Percentiles rank a stretch among this genome's conserved stretches.
Conservation (phyloP, 2,888 invertebrate species). For the Standfussiana lucernea region DNA sequence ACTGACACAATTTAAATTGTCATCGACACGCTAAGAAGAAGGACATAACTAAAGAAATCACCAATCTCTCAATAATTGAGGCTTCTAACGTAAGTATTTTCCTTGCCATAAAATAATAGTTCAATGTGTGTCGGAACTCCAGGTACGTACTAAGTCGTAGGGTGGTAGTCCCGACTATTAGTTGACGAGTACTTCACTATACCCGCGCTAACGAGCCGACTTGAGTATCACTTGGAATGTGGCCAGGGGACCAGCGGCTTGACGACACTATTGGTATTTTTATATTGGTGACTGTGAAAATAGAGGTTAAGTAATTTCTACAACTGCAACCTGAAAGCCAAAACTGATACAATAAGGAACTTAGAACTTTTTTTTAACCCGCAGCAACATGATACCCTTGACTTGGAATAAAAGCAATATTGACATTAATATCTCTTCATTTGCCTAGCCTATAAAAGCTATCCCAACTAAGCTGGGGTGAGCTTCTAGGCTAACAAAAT, state of each 20-base stretch:
- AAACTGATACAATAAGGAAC: neutral
- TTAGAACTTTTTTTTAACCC: neutral
- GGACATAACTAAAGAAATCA: neutral
- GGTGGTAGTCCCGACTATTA: conserved; percentile 54
- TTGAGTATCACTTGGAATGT: conserved; percentile 66
- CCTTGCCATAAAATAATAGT: conserved; percentile 11
- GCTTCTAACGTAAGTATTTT: neutral
- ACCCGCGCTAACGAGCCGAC: conserved; percentile 70
- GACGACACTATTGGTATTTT: neutral
- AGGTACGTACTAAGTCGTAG: neutral
- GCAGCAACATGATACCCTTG: neutral
- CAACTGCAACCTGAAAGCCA: neutral
- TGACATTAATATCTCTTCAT: neutral
- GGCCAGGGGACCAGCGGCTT: conserved; percentile 59
- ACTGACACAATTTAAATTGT: neutral
- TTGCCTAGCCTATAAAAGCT: neutral
- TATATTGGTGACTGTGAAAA: neutral
- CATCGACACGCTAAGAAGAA: neutral
- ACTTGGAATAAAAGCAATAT: neutral
- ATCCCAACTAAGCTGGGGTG: neutral
- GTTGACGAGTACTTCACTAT: conserved; percentile 67
- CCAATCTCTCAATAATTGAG: neutral
- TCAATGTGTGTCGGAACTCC: conserved; percentile 35
- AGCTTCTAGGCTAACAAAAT: neutral
- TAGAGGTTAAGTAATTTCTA: neutral